Evolutionary conservation across 1,140 invertebrate genomes (phyloP).

Genomic region (Hormaphis cornu): DNA sequence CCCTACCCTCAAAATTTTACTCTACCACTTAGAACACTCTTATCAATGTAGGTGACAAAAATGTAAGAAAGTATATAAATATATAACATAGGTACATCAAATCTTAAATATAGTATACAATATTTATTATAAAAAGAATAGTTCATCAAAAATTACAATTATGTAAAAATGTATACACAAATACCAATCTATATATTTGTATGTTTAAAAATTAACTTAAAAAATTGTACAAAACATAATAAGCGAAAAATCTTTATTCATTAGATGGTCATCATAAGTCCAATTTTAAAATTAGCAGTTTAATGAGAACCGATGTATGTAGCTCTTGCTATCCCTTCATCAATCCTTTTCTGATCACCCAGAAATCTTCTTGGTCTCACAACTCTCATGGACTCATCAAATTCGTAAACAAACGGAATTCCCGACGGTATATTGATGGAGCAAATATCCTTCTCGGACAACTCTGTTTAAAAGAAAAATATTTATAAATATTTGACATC

Average conservation of each 20-base stretch:
- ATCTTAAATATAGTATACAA: not conserved
- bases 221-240: constrained; percentile 8
- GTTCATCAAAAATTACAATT: not conserved
- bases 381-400: constrained; percentile 51
- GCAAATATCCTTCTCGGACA: constrained; percentile 52
- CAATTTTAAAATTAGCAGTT: not conserved
- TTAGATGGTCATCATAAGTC: not conserved
- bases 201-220: constrained; percentile 24
- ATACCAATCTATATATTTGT: no score
- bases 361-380: constrained; percentile 52
- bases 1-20: no score
- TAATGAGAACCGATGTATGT: constrained; percentile 32
- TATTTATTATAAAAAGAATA: constrained; percentile 12
- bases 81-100: no score
- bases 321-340: constrained; percentile 49
- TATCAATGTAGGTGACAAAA: no score
- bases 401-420: constrained; percentile 59
- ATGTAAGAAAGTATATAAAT: no score
- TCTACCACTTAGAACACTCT: no score
- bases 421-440: constrained; percentile 63
- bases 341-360: constrained; percentile 55
- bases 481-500: no score
- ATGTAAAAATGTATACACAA: no score
- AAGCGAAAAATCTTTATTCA: not conserved
- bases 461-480: constrained; percentile 42